Base-by-base conservation (phyloP, 2,797 vertebrate species). In the Sebastiscus albofasciatus region DNA sequence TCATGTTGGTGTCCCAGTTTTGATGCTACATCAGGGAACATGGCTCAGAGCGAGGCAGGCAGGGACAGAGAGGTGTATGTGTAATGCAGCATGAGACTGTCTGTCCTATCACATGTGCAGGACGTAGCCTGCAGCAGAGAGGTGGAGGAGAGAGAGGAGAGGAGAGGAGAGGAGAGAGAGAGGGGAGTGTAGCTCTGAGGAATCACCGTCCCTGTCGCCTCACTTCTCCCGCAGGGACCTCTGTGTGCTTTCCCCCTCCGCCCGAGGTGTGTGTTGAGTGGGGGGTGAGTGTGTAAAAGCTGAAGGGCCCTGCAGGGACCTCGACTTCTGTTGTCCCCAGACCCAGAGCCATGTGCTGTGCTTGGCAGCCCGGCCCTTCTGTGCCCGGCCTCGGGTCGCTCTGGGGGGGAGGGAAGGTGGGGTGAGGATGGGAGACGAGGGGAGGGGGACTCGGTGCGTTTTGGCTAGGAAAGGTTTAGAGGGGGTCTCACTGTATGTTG, bases 51-150 rank as follows among this genome's bases (percentile, higher is more conserved):
- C 87, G 33, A 70, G 68, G 36, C 81, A 87, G 68, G 76, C 92
- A 81, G 75, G 82, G 85, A 86, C 88, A 86, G 73, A 87, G 93
- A 94, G 90, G 91, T 92, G 90, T 90, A 91, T 86, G 90, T 89
- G 81, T 92, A 93, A 94, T 92, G 92, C 87, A 76, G 90, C 91
- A 81, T 92, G 90, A 93, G 93, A 26, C 89, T 80, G 85, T 89
- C 90, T 90, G 91, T 89, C 85, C 71, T 90, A 90, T 94, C 93
- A 88, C 92, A 90, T 92, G 92, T 90, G 89, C 87, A 90, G 88
- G 88, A 85, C 75, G 67, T 74, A 55, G 91, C 92, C 92, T 70
- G 87, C 82, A 81, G 92, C 73, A 64, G 79, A 8, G 77, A 34
- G 60, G 60, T 34, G 60, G 49, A 52, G 64, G 64, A 79, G 87